Conservation (phyloP, 1,140 invertebrate genomes). For the Drosophila sproati region DNA sequence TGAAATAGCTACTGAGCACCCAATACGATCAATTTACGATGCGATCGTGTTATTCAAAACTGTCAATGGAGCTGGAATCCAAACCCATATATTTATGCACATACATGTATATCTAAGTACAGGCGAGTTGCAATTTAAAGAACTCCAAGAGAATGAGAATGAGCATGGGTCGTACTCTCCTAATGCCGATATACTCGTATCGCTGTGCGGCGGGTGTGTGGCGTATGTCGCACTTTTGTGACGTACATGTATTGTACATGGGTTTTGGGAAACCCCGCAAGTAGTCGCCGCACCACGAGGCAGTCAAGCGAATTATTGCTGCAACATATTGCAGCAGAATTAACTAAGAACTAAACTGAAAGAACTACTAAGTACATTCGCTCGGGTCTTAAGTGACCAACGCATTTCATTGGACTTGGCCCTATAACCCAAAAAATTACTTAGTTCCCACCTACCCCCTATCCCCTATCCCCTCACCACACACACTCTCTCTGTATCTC, state of each 20-base stretch:
- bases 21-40: conserved; percentile 29
- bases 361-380: conserved; percentile 19
- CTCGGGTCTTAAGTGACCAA: conserved; percentile 41
- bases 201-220: too few species aligned
- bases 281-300: conserved; percentile 20
- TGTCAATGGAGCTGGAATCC: conserved; percentile 24
- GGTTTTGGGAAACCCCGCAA: conserved; percentile 44
- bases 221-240: background rate
- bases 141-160: conserved; percentile 2
- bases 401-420: conserved; percentile 55
- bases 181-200: too few species aligned
- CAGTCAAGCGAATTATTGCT: conserved; percentile 54
- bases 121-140: background rate
- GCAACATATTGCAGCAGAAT: conserved; percentile 42
- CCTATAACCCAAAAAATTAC: conserved; percentile 54
- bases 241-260: background rate
- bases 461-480: too few species aligned
- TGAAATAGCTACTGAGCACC: background rate
- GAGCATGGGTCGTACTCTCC: background rate
- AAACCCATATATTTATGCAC: conserved; percentile 2
- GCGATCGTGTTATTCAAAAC: conserved; percentile 19
- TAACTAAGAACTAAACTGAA: conserved; percentile 31
- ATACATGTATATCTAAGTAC: background rate
- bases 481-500: background rate
- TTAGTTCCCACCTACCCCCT: background rate